Percentiles rank a stretch among this genome's conserved stretches.
phyloP scores from a whole-genome alignment of 2,888 invertebrate genomes.

The Tridacna crocea region DNA sequence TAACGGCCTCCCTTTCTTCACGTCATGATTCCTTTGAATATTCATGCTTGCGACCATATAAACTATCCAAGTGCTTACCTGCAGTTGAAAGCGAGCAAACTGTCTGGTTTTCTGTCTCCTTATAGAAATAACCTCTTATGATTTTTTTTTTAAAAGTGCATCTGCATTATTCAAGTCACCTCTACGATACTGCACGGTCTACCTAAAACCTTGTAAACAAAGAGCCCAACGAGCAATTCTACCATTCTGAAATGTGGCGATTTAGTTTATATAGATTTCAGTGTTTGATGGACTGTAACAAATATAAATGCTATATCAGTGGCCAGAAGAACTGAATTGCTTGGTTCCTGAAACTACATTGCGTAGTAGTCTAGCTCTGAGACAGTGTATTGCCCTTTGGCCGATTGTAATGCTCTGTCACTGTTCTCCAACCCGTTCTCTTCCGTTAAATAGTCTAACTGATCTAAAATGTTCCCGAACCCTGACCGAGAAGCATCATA shows the following conservation, averaged over 20 bases:
- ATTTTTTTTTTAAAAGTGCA: background rate
- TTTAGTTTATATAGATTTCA: constrained; percentile 31
- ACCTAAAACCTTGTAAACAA: constrained; percentile 39
- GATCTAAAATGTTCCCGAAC: constrained; percentile 58
- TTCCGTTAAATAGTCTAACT: constrained; percentile 41
- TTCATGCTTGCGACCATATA: too few relatives aligned
- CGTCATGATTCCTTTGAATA: too few relatives aligned
- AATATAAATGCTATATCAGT: constrained; percentile 38
- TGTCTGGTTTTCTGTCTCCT: too few relatives aligned
- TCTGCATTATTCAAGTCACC: constrained; percentile 37
- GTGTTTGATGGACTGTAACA: constrained; percentile 52
- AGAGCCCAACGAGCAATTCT: constrained; percentile 41
- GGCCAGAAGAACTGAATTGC: constrained; percentile 35
- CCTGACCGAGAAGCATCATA: constrained; percentile 54
- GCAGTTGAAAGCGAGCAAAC: too few relatives aligned
- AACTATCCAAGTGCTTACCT: too few relatives aligned
- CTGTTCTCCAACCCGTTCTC: constrained; percentile 33
- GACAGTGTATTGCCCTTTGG: constrained; percentile 33
- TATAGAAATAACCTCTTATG: too few relatives aligned
- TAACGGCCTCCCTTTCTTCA: too few relatives aligned
- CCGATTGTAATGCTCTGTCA: background rate
- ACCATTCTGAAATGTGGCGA: constrained; percentile 19
- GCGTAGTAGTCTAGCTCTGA: constrained; percentile 54
- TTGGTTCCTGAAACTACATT: constrained; percentile 42
- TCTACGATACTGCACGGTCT: constrained; percentile 17